Base-by-base conservation (phyloP, 2,888 invertebrate genomes). In the Thera obeliscata region DNA sequence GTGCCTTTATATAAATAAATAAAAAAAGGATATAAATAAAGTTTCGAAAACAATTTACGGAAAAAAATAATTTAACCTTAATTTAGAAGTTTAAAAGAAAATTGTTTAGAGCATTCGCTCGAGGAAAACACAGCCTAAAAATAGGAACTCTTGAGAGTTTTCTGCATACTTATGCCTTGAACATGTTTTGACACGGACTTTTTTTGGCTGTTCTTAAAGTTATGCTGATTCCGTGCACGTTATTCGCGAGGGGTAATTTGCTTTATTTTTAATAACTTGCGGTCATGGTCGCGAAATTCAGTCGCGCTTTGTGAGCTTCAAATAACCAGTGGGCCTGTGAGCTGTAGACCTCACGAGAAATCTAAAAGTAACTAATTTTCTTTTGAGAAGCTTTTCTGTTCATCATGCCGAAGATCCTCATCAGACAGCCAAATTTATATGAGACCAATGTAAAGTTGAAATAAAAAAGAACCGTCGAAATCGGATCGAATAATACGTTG, bases 121-220 rank as follows among this genome's bases (percentile, higher is more conserved):
- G 43, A 57, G 46, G 35, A 54, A 58, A 58, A 56, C 38, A 56
- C 41, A 46, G 9, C 12, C 50, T 43, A 50, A 36, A 64, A 50
- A 57, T 52, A 56, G 9, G 56, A 33, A 7, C 3, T 50, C 12
- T 63, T 63, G 50, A 43, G 35, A 64, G 57, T 64, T 52, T 57
- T 56, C 56, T 6, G 22, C 35, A 38, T 56, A 38, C 6, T 50
- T n/a, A 7, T 62, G 36, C 48, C 43, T 56, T 22, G 22, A 36
- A 6, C 50, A 50, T 57, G 41, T 57, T 63, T 33, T 56, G 22
- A 56, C 56, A 56, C 3, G 56, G 41, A 38, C 5, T 43, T 46
- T 9, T 43, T 46, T 46, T 2, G 43, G 43, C 43, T 46, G 43
- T 1, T 46, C 43, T 43, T 43, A 43, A 43, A 9, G 9, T 46